Percentiles rank a stretch among this genome's conserved stretches.
phyloP scores from a whole-genome alignment of 1,140 invertebrate genomes.

The Nylanderia fulva region DNA sequence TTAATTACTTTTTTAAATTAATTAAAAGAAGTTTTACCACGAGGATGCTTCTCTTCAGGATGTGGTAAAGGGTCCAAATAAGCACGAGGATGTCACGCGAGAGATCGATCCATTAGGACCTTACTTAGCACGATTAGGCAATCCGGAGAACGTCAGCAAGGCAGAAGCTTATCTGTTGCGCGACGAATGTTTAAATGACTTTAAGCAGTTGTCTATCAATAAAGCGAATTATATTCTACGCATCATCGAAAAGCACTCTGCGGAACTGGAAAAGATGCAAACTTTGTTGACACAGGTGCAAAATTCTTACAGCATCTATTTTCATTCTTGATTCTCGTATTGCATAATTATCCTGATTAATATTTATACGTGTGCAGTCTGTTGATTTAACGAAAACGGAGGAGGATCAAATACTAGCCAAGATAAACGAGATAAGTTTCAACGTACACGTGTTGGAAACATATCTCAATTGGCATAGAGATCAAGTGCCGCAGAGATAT shows the following conservation, averaged over 20 bases:
- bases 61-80: constrained; percentile 43
- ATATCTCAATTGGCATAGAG: constrained; percentile 81
- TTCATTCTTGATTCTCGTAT: neutral
- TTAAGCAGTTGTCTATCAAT: constrained; percentile 84
- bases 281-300: constrained; percentile 72
- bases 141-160: constrained; percentile 77
- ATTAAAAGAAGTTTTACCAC: neutral
- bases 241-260: constrained; percentile 83
- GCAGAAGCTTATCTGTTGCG: constrained; percentile 82
- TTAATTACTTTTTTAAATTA: constrained; percentile 10
- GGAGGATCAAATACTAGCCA: constrained; percentile 81
- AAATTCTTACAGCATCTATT: neutral
- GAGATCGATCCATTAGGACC: constrained; percentile 86
- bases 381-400: constrained; percentile 81
- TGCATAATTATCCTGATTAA: constrained; percentile 20
- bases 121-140: constrained; percentile 86
- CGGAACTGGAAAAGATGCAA: constrained; percentile 70
- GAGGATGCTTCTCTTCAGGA: neutral
- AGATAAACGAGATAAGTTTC: constrained; percentile 82
- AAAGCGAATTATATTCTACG: constrained; percentile 86
- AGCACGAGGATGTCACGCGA: constrained; percentile 79
- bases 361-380: constrained; percentile 61
- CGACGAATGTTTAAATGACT: constrained; percentile 86
- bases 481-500: constrained; percentile 80
- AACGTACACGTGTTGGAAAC: constrained; percentile 83